Evolutionary conservation across 2,888 invertebrate genomes (phyloP), one percentile per base, ranked within the genome.

Genomic region (Gari tellinella): DNA sequence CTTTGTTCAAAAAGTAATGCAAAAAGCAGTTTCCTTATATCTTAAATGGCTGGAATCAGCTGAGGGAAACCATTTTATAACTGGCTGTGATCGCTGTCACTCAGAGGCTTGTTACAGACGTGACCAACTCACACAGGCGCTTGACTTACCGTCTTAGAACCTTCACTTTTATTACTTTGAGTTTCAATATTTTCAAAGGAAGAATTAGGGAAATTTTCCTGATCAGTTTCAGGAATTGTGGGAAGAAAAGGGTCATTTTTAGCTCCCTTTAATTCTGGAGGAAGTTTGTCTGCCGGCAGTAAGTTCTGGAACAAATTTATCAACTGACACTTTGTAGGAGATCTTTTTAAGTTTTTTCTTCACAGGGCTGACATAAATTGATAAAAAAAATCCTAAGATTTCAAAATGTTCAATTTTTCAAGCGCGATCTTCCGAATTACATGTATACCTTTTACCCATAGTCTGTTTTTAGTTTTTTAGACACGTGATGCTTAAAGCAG

Each of bases 251-350:
- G 55, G 58, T 61, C 61, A 58, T 31, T 31, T 31, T 31, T 31
- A n/a, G 58, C 56, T n/a, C 53, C 74, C 60, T 67, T 55, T 37
- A 74, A 46, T 46, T 78, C 70, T 15, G 70, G 65, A 45, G 74
- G 78, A 40, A 74, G 78, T 61, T 67, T 70, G 53, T 74, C 64
- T 61, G 64, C 46, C 38, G 78, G 69, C 5, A 78, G 52, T 49
- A 70, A 64, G 55, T 60, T 69, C 78, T 78, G 78, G 31, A 31
- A 31, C 31, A 31, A 31, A 31, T 31, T 31, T 31, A 31, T 31
- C 31, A 31, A 31, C 31, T 31, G 31, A 10, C 5, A 31, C 10
- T 4, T 31, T 31, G 4, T 31, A 31, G 31, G 5, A 31, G n/a
- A n/a, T n/a, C n/a, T n/a, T n/a, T n/a, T n/a, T n/a, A n/a, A n/a